Evolutionary conservation across 2,888 invertebrate species (phyloP).

Genomic region (Eulithis testata): DNA sequence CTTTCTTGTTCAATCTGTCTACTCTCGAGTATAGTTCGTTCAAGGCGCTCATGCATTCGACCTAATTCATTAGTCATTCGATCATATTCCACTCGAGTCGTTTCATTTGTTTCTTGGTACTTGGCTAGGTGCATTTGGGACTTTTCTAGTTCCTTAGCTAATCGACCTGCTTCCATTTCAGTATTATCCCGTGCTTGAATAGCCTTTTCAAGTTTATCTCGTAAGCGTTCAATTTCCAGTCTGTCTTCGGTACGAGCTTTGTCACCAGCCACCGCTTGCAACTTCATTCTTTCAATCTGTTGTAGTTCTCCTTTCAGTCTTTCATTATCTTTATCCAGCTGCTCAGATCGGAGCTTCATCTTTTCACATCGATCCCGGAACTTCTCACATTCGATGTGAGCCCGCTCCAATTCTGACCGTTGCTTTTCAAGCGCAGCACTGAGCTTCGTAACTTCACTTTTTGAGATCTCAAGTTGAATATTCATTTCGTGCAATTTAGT

Average conservation of each 20-base stretch:
- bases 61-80: conserved; percentile 92
- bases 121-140: conserved; percentile 93
- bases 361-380: conserved; percentile 94
- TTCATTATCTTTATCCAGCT: conserved; percentile 86
- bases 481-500: conserved; percentile 89
- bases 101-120: conserved; percentile 92
- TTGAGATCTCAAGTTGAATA: conserved; percentile 91
- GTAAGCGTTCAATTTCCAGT: conserved; percentile 92
- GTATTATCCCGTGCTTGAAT: conserved; percentile 92
- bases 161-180: conserved; percentile 92
- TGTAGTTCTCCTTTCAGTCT: conserved; percentile 78
- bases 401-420: conserved; percentile 91
- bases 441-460: conserved; percentile 90
- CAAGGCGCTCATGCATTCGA: conserved; percentile 91
- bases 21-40: conserved; percentile 88
- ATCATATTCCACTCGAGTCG: conserved; percentile 93
- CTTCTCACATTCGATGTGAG: conserved; percentile 95
- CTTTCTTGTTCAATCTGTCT: conserved; percentile 89
- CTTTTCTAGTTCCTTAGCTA: conserved; percentile 94
- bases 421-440: conserved; percentile 91
- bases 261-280: conserved; percentile 87
- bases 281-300: conserved; percentile 90
- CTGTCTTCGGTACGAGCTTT: conserved; percentile 88
- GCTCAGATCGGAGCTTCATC: conserved; percentile 88
- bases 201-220: conserved; percentile 94